phyloP scores from a whole-genome alignment of 2,113 vertebrate genomes.

The Lichenostomus cassidix region DNA sequence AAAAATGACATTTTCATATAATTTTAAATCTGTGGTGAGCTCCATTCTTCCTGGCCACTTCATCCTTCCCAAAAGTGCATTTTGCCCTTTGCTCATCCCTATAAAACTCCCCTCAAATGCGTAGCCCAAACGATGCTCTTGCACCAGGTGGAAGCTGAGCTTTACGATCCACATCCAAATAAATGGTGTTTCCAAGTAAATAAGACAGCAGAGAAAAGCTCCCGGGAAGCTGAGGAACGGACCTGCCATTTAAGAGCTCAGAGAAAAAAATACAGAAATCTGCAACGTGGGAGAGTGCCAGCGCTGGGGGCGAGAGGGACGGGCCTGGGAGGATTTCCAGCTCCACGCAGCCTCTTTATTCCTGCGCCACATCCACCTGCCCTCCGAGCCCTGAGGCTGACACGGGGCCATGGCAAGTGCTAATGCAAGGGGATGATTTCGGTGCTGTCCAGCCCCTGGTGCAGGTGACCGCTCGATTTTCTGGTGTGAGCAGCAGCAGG shows the following conservation, averaged over 20 bases:
- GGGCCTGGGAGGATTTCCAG: constrained; percentile 17
- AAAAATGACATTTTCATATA: not conserved
- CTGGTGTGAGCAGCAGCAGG: not conserved
- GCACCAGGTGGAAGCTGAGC: not conserved
- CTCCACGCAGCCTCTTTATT: not conserved
- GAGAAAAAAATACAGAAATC: not conserved
- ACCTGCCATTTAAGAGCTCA: constrained; percentile 45
- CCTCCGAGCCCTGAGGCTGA: not conserved
- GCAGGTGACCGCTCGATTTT: not conserved
- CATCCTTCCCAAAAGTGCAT: not conserved
- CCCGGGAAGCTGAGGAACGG: not conserved
- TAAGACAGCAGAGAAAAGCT: constrained; percentile 31
- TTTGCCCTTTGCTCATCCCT: not conserved
- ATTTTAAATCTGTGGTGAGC: not conserved
- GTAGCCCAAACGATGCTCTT: not conserved
- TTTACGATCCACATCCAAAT: constrained; percentile 3
- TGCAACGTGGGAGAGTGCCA: constrained; percentile 12
- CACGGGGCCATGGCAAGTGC: not conserved
- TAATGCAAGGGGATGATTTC: not conserved
- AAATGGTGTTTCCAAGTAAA: not conserved
- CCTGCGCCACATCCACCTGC: not conserved
- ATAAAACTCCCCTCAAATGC: not conserved
- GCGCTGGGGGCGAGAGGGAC: not conserved
- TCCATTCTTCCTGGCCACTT: not conserved
- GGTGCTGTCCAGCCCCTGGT: not conserved